These are phyloP conservation scores for Octodon degus DNA, from an alignment of 2,113 vertebrate species.

Conservation along the genomic window DNA sequence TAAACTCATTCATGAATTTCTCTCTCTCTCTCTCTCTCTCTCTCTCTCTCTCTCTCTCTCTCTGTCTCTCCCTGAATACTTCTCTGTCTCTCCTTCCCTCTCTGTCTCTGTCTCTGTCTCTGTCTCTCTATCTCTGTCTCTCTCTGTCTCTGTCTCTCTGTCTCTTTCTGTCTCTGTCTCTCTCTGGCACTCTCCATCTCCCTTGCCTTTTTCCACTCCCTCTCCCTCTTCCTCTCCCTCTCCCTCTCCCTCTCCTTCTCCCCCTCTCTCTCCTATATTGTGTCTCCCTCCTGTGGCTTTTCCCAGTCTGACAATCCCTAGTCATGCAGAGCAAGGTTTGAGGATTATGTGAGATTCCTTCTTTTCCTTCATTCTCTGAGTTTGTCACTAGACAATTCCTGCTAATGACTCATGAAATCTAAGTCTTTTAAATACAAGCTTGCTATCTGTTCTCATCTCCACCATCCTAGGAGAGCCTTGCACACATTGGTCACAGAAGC, in stretches of 20 bases:
- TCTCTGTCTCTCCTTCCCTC: not conserved
- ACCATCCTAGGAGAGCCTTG: not conserved
- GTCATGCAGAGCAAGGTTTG: not conserved
- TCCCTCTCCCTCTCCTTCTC: not conserved
- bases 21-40: not conserved
- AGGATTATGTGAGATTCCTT: not conserved
- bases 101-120: not conserved
- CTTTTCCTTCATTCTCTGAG: not conserved
- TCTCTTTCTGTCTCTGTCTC: too few species aligned
- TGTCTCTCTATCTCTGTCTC: too few species aligned
- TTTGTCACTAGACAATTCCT: slow-evolving; percentile 19
- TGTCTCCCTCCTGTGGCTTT: not conserved
- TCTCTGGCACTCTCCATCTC: not conserved
- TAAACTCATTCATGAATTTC: not conserved
- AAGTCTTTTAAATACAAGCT: not conserved
- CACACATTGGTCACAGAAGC: not conserved
- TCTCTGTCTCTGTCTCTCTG: too few species aligned
- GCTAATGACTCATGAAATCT: not conserved
- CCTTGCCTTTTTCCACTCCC: not conserved
- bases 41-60: not conserved
- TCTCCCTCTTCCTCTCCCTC: not conserved
- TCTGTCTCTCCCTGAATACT: too few species aligned
- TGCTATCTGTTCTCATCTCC: not conserved
- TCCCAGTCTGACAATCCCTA: not conserved
- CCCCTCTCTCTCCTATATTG: not conserved